Evolutionary conservation across 2,113 vertebrate genomes (phyloP).

Genomic region (Colaptes auratus): DNA sequence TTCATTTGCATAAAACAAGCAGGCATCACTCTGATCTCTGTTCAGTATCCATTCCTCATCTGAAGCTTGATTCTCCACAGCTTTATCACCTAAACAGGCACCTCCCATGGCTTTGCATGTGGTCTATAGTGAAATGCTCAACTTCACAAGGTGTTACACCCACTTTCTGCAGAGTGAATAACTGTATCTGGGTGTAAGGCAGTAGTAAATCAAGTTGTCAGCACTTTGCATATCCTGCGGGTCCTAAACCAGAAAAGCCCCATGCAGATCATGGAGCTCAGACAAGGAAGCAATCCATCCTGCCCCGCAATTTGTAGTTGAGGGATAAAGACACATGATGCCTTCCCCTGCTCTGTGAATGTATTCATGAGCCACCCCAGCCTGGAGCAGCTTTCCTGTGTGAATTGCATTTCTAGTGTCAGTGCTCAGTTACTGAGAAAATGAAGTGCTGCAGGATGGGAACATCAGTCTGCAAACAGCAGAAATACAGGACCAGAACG

Average conservation of each 20-base stretch:
- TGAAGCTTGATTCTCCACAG: neutral
- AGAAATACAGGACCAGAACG: fast-evolving
- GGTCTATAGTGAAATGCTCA: neutral
- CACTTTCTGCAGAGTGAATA: neutral
- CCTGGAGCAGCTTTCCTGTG: neutral
- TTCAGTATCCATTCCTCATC: neutral
- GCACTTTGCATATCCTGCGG: neutral
- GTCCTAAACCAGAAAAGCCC: conserved; percentile 10
- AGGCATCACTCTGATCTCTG: neutral
- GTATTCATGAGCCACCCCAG: fast-evolving
- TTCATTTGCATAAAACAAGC: neutral
- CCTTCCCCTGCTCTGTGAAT: neutral
- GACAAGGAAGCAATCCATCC: neutral
- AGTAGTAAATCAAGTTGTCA: neutral
- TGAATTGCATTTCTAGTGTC: neutral
- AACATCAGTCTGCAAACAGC: neutral
- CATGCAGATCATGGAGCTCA: neutral
- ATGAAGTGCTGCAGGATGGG: neutral
- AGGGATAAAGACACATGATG: neutral
- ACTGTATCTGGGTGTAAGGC: neutral
- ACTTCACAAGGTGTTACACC: neutral
- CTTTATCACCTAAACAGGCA: neutral
- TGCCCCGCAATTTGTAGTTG: neutral
- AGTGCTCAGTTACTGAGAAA: neutral
- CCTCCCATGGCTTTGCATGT: neutral